Evolutionary conservation across 2,797 vertebrate species (phyloP).

Genomic region (Zenarchopterus dispar): DNA sequence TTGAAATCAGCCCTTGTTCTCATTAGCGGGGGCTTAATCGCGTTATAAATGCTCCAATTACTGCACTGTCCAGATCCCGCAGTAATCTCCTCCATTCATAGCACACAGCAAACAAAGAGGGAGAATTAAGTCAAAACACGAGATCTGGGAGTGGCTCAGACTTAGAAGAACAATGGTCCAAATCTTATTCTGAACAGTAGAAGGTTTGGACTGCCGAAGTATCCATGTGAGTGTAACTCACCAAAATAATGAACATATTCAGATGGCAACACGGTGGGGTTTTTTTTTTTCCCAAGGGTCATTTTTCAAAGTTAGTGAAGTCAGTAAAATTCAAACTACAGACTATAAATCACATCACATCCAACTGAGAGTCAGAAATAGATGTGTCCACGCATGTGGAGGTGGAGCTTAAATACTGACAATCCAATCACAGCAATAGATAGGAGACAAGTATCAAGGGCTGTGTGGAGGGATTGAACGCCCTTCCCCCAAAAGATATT

Average conservation of each 20-base stretch:
- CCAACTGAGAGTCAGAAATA: no score
- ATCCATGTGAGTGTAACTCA: slow-evolving; percentile 1
- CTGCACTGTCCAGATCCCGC: slow-evolving; percentile 49
- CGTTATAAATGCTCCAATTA: slow-evolving; percentile 77
- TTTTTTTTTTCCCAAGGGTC: no score
- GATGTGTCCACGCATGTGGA: no score
- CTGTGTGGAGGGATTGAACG: no score
- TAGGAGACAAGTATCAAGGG: no score
- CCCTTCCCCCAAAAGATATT: no score
- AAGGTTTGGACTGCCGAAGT: neutral
- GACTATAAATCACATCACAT: no score
- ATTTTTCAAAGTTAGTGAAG: no score
- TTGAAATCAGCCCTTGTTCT: slow-evolving; percentile 52
- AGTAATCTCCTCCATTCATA: slow-evolving; percentile 51
- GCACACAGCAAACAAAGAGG: slow-evolving; percentile 50
- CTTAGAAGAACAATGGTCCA: slow-evolving; percentile 6
- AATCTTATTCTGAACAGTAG: neutral
- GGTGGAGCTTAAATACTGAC: no score
- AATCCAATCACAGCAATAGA: no score
- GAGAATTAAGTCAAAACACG: slow-evolving; percentile 22
- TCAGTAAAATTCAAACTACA: no score
- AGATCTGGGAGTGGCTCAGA: slow-evolving; percentile 20
- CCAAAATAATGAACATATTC: neutral
- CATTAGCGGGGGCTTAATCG: slow-evolving; percentile 62
- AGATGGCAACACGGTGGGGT: neutral